Evolutionary conservation across 1,140 invertebrate species (phyloP).

Genomic region (Drosophila triauraria): DNA sequence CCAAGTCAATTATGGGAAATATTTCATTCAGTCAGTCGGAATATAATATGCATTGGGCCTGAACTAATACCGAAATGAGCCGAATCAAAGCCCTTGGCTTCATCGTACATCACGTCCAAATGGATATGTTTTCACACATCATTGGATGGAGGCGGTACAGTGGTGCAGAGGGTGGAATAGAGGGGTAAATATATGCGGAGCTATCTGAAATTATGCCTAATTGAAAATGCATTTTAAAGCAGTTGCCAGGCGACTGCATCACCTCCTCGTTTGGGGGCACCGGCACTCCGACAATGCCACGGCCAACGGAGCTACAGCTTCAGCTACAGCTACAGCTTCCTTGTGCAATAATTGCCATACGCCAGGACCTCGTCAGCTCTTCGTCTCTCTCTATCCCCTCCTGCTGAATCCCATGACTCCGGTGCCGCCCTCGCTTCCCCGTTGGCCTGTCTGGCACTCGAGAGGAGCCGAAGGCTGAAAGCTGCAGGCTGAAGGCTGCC

Average conservation of each 20-base stretch:
- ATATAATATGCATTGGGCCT: conserved; percentile 18
- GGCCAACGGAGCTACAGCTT: conserved; percentile 54
- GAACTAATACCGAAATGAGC: conserved; percentile 24
- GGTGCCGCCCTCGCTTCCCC: conserved; percentile 19
- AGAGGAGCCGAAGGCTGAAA: conserved; percentile 45
- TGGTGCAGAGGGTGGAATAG: too few relatives aligned
- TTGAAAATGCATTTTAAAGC: conserved; percentile 80
- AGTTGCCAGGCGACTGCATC: conserved; percentile 51
- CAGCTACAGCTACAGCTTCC: conserved; percentile 29
- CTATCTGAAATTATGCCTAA: conserved; percentile 73
- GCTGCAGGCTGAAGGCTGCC: conserved; percentile 66
- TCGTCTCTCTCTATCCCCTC: not conserved
- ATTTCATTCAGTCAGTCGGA: conserved; percentile 2
- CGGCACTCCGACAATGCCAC: conserved; percentile 53
- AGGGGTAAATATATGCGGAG: conserved; percentile 5
- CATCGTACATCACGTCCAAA: conserved; percentile 32
- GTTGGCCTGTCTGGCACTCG: conserved; percentile 69
- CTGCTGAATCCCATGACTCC: not conserved
- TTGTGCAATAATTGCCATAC: conserved; percentile 52
- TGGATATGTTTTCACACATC: conserved; percentile 50
- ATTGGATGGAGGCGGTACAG: not conserved
- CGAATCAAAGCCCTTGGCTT: conserved; percentile 36
- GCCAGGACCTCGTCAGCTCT: conserved; percentile 7
- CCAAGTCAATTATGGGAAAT: conserved; percentile 25
- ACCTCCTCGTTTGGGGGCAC: conserved; percentile 1